Base-by-base conservation (phyloP, 2,888 invertebrate species). In the Mesoligia furuncula region DNA sequence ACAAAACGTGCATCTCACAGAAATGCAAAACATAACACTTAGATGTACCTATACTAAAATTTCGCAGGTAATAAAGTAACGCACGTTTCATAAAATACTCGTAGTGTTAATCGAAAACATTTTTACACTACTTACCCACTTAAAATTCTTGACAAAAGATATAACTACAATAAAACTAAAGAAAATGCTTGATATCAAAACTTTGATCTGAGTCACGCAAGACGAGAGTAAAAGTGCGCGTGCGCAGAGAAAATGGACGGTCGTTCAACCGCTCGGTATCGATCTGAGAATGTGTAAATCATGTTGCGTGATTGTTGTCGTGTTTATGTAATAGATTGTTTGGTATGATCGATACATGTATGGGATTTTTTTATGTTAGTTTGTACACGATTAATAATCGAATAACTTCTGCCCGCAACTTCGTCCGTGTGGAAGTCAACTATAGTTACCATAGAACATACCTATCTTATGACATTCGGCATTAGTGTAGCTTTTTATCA, bases 161-260 rank as follows among this genome's bases (percentile, higher is more conserved):
- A 78, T 31, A 31, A 75, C 39, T 61, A 73, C 68, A 85, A 65
- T 73, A 75, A 72, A 83, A 73, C 61, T 73, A 68, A 76, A 67
- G 51, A 69, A 79, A 89, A 70, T 69, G 66, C 39, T 66, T 79
- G 64, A 73, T 79, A 81, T 81, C 75, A 73, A 74, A 80, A 80
- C 68, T 54, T 75, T 48, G 39, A 84, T 84, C 83, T 79, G 54
- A 61, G 73, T 77, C 86, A 87, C 83, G 86, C 86, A 74, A 75
- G 73, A 67, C 15, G 83, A 90, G 87, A 91, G 90, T 90, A 90
- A 91, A 89, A 90, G 89, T 86, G 79, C 79, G 72, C 83, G 66
- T 80, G 82, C 76, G 84, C 85, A 90, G 92, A 89, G 92, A 92
- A 92, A 91, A 85, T 88, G 86, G 85, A 68, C 86, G 91, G 89